Conservation (phyloP, 2,113 vertebrate species). For the Formicarius rufipectus region DNA sequence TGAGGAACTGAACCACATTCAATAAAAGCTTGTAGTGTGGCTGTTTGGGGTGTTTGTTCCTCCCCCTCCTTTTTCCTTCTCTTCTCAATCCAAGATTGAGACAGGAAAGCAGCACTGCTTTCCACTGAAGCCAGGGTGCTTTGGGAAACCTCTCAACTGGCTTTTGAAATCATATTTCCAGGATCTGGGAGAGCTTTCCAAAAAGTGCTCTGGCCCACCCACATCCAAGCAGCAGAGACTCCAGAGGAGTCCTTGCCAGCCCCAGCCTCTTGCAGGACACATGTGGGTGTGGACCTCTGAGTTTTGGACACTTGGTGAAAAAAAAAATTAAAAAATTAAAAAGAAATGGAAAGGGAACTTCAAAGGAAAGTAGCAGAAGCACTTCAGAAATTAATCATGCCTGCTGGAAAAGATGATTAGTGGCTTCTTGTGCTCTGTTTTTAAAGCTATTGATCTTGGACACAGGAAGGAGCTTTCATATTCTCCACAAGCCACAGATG, state of each 20-base stretch:
- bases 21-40: not conserved
- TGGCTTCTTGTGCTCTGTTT: slow-evolving; percentile 46
- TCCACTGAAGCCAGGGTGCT: slow-evolving; percentile 35
- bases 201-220: slow-evolving; percentile 58
- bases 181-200: slow-evolving; percentile 43
- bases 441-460: slow-evolving; percentile 71
- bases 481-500: slow-evolving; percentile 54
- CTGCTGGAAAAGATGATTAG: slow-evolving; percentile 64
- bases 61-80: slow-evolving; percentile 7
- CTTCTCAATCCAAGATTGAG: slow-evolving; percentile 52
- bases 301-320: slow-evolving; percentile 31
- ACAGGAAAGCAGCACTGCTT: slow-evolving; percentile 22
- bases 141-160: slow-evolving; percentile 54
- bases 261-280: slow-evolving; percentile 32
- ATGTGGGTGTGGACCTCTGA: slow-evolving; percentile 56
- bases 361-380: slow-evolving; percentile 46
- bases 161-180: slow-evolving; percentile 63
- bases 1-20: slow-evolving; percentile 4
- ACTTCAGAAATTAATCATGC: slow-evolving; percentile 50
- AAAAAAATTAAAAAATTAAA: not conserved
- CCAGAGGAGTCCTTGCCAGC: not conserved
- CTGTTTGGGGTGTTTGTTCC: not conserved
- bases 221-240: slow-evolving; percentile 38
- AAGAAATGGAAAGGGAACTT: slow-evolving; percentile 19
- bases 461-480: slow-evolving; percentile 55